These are phyloP conservation scores for Dinocampus coccinellae DNA, from an alignment of 2,888 invertebrate species.

Conservation along the genomic window DNA sequence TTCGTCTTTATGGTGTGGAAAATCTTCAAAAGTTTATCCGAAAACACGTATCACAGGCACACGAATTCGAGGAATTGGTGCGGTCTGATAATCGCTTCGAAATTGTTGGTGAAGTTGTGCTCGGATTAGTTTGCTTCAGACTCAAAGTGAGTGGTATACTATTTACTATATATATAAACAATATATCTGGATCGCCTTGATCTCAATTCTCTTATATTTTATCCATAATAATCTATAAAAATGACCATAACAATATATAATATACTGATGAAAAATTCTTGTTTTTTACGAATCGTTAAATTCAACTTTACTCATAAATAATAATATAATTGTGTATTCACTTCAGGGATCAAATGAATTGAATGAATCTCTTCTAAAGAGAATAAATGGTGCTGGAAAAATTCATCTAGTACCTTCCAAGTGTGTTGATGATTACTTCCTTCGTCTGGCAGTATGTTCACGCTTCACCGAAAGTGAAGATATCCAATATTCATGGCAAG, in stretches of 20 bases:
- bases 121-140: constrained; percentile 97
- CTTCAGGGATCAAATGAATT: constrained; percentile 80
- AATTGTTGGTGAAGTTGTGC: constrained; percentile 87
- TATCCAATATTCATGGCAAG: constrained; percentile 88
- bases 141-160: constrained; percentile 75
- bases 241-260: neutral
- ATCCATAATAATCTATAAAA: neutral
- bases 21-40: constrained; percentile 90
- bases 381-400: constrained; percentile 89
- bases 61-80: constrained; percentile 87
- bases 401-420: constrained; percentile 95
- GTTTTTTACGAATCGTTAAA: too few relatives aligned
- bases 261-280: too few relatives aligned
- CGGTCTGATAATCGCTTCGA: constrained; percentile 87
- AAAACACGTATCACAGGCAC: constrained; percentile 87
- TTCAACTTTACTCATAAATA: constrained; percentile 28
- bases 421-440: constrained; percentile 85
- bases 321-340: constrained; percentile 31
- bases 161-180: neutral
- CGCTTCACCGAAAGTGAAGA: constrained; percentile 85
- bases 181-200: constrained; percentile 19
- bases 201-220: constrained; percentile 15
- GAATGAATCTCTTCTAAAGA: constrained; percentile 85
- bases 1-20: constrained; percentile 89
- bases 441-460: constrained; percentile 92